Evolutionary conservation across 2,113 vertebrate genomes (phyloP).

Genomic region (Anoura caudifer): DNA sequence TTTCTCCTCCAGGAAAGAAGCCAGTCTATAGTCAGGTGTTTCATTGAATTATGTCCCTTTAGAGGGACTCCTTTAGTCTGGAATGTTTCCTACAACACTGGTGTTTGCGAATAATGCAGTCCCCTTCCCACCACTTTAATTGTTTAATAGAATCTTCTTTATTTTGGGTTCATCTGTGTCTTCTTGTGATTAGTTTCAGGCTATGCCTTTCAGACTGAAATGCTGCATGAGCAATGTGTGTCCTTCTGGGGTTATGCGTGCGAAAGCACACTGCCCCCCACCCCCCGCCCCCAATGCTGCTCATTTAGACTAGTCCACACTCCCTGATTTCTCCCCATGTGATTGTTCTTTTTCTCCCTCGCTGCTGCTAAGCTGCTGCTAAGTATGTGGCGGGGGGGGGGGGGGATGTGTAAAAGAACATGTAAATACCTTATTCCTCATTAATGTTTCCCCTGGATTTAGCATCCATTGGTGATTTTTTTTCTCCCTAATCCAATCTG

Average conservation of each 20-base stretch:
- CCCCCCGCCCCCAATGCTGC: not conserved
- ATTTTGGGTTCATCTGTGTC: not conserved
- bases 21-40: not conserved
- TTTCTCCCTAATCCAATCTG: not conserved
- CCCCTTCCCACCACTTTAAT: not conserved
- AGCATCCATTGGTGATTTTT: not conserved
- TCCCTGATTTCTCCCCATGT: not conserved
- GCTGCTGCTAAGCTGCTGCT: not conserved
- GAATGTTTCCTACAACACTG: not conserved
- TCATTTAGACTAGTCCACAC: not conserved
- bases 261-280: too few species aligned
- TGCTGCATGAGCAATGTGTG: fast-evolving
- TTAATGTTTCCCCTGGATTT: not conserved
- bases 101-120: not conserved
- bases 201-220: not conserved
- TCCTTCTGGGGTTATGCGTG: not conserved
- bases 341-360: not conserved
- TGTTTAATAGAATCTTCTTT: not conserved
- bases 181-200: not conserved
- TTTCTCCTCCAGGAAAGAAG: not conserved
- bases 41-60: not conserved
- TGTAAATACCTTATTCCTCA: not conserved
- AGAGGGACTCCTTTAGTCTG: not conserved
- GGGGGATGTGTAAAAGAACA: not conserved
- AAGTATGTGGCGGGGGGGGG: too few species aligned